These are phyloP conservation scores for Grapholita molesta DNA, from an alignment of 1,140 invertebrate species.

Conservation along the genomic window DNA sequence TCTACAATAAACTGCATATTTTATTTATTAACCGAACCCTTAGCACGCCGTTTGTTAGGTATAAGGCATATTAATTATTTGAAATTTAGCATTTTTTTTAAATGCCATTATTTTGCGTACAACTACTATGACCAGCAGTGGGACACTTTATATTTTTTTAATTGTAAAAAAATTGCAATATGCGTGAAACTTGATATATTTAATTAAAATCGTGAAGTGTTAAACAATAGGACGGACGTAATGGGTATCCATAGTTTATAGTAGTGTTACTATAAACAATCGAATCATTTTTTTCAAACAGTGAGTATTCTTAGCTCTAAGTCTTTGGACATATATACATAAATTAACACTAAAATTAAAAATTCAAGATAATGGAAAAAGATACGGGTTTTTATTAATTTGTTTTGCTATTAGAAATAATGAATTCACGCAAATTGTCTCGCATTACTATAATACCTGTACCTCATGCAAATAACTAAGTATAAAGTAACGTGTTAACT, in stretches of 20 bases:
- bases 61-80: background rate
- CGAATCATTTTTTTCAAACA: background rate
- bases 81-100: background rate
- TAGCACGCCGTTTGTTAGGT: background rate
- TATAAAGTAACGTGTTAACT: background rate
- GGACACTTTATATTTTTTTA: too few species aligned
- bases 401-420: slow-evolving; percentile 11
- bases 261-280: background rate
- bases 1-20: background rate
- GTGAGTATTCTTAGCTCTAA: background rate
- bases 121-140: too few species aligned
- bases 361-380: background rate
- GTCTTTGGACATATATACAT: background rate
- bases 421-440: slow-evolving; percentile 12
- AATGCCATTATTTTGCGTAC: background rate
- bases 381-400: background rate
- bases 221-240: background rate
- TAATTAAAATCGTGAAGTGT: too few species aligned
- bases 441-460: background rate
- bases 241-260: background rate
- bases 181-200: too few species aligned
- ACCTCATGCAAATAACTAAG: background rate
- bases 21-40: background rate
- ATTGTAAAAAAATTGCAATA: too few species aligned
- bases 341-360: slow-evolving; percentile 1